Evolutionary conservation across 2,888 invertebrate genomes (phyloP).

Genomic region (Trachelus troglodyta): DNA sequence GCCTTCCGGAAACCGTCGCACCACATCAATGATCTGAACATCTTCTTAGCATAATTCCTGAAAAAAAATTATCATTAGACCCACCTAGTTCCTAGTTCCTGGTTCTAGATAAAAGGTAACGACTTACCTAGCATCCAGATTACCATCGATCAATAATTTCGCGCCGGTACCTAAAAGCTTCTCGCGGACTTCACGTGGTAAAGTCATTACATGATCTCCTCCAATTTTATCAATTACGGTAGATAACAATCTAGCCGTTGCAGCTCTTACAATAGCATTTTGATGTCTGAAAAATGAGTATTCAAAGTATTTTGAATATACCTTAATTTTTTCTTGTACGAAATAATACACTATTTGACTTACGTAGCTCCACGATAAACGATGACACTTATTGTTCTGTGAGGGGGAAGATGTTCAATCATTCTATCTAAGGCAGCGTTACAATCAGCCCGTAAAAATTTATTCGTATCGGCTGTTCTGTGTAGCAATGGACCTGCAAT

Average conservation of each 20-base stretch:
- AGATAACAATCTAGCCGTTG: constrained; percentile 82
- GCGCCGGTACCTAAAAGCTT: constrained; percentile 84
- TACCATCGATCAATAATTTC: constrained; percentile 86
- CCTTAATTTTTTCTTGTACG: neutral
- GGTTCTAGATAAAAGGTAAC: constrained; percentile 11
- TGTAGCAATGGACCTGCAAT: constrained; percentile 83
- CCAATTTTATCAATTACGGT: constrained; percentile 80
- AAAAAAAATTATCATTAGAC: constrained; percentile 32
- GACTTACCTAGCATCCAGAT: constrained; percentile 81
- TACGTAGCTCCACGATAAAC: constrained; percentile 76
- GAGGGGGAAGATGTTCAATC: constrained; percentile 80
- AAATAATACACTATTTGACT: constrained; percentile 25
- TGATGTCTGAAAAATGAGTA: constrained; percentile 73
- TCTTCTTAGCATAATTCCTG: constrained; percentile 79
- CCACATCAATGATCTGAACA: constrained; percentile 78
- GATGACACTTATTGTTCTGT: constrained; percentile 76
- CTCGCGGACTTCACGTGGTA: constrained; percentile 83
- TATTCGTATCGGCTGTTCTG: constrained; percentile 93
- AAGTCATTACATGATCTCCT: constrained; percentile 76
- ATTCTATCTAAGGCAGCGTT: constrained; percentile 84
- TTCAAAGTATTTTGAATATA: constrained; percentile 1
- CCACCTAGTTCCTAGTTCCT: neutral
- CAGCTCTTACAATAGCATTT: constrained; percentile 87
- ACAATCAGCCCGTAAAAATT: constrained; percentile 91
- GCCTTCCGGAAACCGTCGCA: constrained; percentile 82